Evolutionary conservation across 2,797 vertebrate genomes (phyloP).

Genomic region (Petrocephalus sullivani): DNA sequence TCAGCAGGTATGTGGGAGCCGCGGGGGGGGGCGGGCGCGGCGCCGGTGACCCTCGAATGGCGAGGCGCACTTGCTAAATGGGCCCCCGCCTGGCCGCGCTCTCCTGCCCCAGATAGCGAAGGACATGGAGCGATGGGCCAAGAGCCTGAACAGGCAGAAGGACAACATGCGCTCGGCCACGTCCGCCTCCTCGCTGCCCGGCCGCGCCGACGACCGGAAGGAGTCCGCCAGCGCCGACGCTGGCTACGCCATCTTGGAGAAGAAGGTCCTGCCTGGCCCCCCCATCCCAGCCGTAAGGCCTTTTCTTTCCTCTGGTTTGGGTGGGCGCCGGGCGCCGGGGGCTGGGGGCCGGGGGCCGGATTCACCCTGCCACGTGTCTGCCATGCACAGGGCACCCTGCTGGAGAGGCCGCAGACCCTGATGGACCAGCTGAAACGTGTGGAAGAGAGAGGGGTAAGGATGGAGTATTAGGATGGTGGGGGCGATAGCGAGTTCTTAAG

Average conservation of each 20-base stretch:
- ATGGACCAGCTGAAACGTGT: constrained; percentile 74
- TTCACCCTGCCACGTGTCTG: neutral
- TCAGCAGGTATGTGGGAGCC: constrained; percentile 69
- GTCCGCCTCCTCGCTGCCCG: constrained; percentile 53
- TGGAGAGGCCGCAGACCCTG: constrained; percentile 72
- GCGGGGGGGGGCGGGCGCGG: neutral
- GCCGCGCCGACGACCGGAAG: constrained; percentile 66
- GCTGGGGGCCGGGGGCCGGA: neutral
- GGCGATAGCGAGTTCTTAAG: neutral
- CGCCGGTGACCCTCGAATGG: neutral
- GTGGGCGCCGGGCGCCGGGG: neutral
- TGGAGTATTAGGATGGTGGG: neutral
- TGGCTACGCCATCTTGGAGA: constrained; percentile 84
- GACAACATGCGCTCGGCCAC: constrained; percentile 78
- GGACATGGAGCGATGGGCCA: constrained; percentile 91
- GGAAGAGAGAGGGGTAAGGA: constrained; percentile 63
- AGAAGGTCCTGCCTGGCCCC: constrained; percentile 63
- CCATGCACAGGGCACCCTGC: constrained; percentile 67
- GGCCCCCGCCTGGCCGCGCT: neutral
- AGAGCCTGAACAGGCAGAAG: constrained; percentile 84
- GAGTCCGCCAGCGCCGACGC: constrained; percentile 85
- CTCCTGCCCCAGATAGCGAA: constrained; percentile 74
- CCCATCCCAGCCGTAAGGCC: neutral
- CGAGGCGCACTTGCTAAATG: neutral
- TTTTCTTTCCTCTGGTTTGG: neutral